Evolutionary conservation across 2,888 invertebrate genomes (phyloP).

Genomic region (Drosophila borealis): DNA sequence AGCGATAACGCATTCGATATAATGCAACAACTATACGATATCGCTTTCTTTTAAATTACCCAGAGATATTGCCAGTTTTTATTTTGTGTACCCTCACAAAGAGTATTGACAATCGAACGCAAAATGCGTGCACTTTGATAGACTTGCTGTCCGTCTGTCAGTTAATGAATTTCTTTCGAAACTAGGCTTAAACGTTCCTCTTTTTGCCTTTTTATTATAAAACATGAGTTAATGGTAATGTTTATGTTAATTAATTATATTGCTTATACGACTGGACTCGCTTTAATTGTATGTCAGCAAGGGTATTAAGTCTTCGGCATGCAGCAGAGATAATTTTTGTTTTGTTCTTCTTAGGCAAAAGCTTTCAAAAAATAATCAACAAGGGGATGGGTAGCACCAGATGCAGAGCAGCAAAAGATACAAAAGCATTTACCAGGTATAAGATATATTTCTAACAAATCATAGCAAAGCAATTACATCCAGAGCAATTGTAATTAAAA

Average conservation of each 20-base stretch:
- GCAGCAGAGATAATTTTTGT: not conserved
- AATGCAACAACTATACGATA: conserved; percentile 3
- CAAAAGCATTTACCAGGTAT: not conserved
- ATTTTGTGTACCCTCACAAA: too few relatives aligned
- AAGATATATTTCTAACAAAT: not conserved
- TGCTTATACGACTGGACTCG: too few relatives aligned
- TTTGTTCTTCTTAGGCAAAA: not conserved
- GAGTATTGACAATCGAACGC: too few relatives aligned
- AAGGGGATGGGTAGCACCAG: conserved; percentile 1
- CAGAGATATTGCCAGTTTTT: too few relatives aligned
- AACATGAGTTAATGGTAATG: too few relatives aligned
- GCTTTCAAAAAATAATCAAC: not conserved
- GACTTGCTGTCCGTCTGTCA: too few relatives aligned
- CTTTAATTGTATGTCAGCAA: not conserved
- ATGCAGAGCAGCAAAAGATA: not conserved
- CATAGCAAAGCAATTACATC: conserved; percentile 4
- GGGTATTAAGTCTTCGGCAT: not conserved
- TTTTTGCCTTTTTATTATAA: too few relatives aligned
- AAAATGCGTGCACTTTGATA: too few relatives aligned
- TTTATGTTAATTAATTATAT: too few relatives aligned
- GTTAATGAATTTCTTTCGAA: too few relatives aligned
- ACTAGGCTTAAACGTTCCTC: too few relatives aligned
- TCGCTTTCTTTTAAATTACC: not conserved
- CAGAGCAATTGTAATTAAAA: conserved; percentile 19
- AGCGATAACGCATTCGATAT: not conserved